A percentile compares a stretch with the other conserved stretches of the same genome.
phyloP scores from a whole-genome alignment of 2,888 invertebrate species.

The Cryptocephalus primarius region DNA sequence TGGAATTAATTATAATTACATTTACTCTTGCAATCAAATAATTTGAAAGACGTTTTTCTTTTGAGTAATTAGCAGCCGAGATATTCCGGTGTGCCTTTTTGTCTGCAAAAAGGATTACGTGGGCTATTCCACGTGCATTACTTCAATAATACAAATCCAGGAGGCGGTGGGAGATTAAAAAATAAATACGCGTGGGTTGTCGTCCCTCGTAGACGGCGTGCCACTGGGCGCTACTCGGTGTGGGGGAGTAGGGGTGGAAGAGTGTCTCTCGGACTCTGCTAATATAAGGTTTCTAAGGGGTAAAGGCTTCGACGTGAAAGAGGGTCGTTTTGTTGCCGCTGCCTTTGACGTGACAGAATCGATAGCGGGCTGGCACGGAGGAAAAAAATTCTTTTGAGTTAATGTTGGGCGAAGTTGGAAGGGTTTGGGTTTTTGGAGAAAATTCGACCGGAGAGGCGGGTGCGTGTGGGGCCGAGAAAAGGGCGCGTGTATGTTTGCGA shows the following conservation, averaged over 20 bases:
- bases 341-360: constrained; percentile 11
- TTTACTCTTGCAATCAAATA: too few species aligned
- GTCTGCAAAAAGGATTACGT: too few species aligned
- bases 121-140: too few species aligned
- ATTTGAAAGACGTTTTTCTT: too few species aligned
- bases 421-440: constrained; percentile 1
- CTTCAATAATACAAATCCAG: too few species aligned
- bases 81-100: too few species aligned
- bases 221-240: constrained; percentile 1
- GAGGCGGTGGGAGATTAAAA: too few species aligned
- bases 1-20: too few species aligned
- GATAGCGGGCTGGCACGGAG: constrained; percentile 6
- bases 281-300: constrained; percentile 24
- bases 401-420: constrained; percentile 1
- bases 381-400: constrained; percentile 8
- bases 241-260: background rate
- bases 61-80: too few species aligned
- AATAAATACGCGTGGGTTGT: too few species aligned
- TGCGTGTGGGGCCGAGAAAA: constrained; percentile 3
- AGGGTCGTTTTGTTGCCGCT: constrained; percentile 11
- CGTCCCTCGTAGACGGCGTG: background rate
- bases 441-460: constrained; percentile 2
- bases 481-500: background rate
- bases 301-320: constrained; percentile 19
- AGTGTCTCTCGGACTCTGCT: constrained; percentile 6